Conservation (phyloP, 2,888 invertebrate genomes). For the Teleogryllus oceanicus region DNA sequence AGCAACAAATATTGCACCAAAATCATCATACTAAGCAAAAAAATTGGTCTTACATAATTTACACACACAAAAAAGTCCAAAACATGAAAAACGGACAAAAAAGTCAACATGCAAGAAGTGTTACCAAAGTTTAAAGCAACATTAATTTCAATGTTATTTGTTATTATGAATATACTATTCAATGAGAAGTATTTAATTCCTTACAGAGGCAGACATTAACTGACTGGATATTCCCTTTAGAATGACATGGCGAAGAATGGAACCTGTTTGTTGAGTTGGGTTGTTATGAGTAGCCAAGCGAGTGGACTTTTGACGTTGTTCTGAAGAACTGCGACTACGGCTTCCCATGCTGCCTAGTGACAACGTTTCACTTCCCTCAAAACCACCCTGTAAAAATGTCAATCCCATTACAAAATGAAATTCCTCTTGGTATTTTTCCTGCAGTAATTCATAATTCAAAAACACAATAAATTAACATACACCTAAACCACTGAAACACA, state of each 20-base stretch:
- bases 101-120: background rate
- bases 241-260: constrained; percentile 72
- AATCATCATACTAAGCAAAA: too few relatives aligned
- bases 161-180: background rate
- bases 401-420: too few relatives aligned
- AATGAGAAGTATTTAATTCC: constrained; percentile 40
- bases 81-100: background rate
- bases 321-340: constrained; percentile 48
- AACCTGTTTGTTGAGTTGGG: constrained; percentile 52
- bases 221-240: constrained; percentile 88
- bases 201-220: constrained; percentile 78
- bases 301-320: constrained; percentile 46
- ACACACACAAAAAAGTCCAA: background rate
- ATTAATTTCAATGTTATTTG: background rate
- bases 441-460: too few relatives aligned
- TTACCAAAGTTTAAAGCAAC: background rate
- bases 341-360: constrained; percentile 48
- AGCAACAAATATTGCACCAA: too few relatives aligned
- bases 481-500: too few relatives aligned
- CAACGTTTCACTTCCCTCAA: constrained; percentile 49
- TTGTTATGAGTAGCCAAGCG: constrained; percentile 42
- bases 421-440: too few relatives aligned
- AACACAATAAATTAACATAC: too few relatives aligned
- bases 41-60: too few relatives aligned
- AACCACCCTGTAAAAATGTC: constrained; percentile 33